These are phyloP conservation scores for Drosophila parabipectinata DNA, from an alignment of 1,140 invertebrate species.

Conservation along the genomic window DNA sequence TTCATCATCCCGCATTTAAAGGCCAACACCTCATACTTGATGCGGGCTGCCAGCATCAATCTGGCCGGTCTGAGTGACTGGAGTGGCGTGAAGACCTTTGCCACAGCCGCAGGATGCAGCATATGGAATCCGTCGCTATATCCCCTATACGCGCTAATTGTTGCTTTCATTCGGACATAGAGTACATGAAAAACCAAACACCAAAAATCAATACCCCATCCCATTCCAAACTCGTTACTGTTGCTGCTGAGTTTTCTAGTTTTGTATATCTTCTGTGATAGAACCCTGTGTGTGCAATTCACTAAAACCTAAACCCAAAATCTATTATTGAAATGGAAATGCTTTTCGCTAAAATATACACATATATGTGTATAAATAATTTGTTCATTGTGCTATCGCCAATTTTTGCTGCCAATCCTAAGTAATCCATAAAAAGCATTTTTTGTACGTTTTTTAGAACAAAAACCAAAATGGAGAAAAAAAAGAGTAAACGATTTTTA, in stretches of 20 bases:
- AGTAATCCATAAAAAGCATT: slow-evolving; percentile 33
- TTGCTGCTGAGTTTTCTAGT: slow-evolving; percentile 52
- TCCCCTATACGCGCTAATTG: slow-evolving; percentile 23
- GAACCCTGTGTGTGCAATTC: slow-evolving; percentile 70
- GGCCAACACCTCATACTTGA: slow-evolving; percentile 81
- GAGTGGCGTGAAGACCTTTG: slow-evolving; percentile 67
- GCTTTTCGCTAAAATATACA: slow-evolving; percentile 36
- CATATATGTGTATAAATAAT: slow-evolving; percentile 25
- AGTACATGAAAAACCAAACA: neutral
- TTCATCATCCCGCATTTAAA: slow-evolving; percentile 75
- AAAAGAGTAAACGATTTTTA: slow-evolving; percentile 17
- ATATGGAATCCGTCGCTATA: slow-evolving; percentile 28
- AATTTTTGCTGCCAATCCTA: slow-evolving; percentile 61
- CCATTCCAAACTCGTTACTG: slow-evolving; percentile 45
- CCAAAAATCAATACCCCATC: slow-evolving; percentile 1
- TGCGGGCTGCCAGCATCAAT: slow-evolving; percentile 83
- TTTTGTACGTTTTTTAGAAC: slow-evolving; percentile 51
- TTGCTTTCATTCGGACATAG: slow-evolving; percentile 52
- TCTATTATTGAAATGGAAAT: slow-evolving; percentile 10
- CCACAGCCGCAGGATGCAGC: slow-evolving; percentile 53
- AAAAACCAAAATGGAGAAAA: slow-evolving; percentile 2
- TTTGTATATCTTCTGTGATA: slow-evolving; percentile 78
- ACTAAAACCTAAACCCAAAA: slow-evolving; percentile 41
- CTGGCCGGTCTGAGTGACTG: slow-evolving; percentile 84
- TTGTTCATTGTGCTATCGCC: slow-evolving; percentile 51